A percentile compares a stretch with the other conserved stretches of the same genome.
Conservation (phyloP, 1,140 invertebrate genomes). For the Gryon sp. region DNA sequence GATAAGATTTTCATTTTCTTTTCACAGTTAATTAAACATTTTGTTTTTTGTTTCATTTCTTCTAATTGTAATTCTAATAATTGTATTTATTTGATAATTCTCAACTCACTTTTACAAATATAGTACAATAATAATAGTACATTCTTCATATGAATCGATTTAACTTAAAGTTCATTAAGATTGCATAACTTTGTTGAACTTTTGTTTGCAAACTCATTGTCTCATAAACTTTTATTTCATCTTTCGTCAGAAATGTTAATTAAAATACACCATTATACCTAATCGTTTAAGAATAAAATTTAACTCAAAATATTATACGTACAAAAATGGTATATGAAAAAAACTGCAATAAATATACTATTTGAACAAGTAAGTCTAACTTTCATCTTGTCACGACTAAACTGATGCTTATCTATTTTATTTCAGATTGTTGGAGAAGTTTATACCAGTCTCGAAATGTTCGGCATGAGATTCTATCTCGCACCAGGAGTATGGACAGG, state of each 20-base stretch:
- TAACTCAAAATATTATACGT: slow-evolving; percentile 1
- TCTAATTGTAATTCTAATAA: not conserved
- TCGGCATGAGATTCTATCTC: slow-evolving; percentile 28
- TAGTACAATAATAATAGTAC: too few species aligned
- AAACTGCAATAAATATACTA: not conserved
- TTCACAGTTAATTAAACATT: not conserved
- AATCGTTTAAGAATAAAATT: slow-evolving; percentile 17
- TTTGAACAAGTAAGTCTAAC: slow-evolving; percentile 13
- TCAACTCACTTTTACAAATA: too few species aligned
- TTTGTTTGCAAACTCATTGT: slow-evolving; percentile 9
- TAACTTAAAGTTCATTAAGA: slow-evolving; percentile 18
- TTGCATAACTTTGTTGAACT: slow-evolving; percentile 16
- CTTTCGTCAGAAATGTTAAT: slow-evolving; percentile 21
- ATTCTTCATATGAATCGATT: too few species aligned
- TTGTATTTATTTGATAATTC: slow-evolving; percentile 7
- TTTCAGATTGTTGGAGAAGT: slow-evolving; percentile 44
- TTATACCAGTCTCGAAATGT: slow-evolving; percentile 35
- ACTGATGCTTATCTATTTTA: slow-evolving; percentile 34
- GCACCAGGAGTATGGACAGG: slow-evolving; percentile 43
- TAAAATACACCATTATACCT: slow-evolving; percentile 16
- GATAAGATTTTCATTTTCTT: too few species aligned
- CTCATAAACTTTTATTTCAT: slow-evolving; percentile 20
- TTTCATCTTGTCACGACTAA: slow-evolving; percentile 19
- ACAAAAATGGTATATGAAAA: not conserved
- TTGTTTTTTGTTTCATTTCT: not conserved